Percentiles rank a stretch among this genome's conserved stretches.
These are phyloP conservation scores for Ptilonorhynchus violaceus DNA, from an alignment of 2,113 vertebrate species.

Conservation along the genomic window DNA sequence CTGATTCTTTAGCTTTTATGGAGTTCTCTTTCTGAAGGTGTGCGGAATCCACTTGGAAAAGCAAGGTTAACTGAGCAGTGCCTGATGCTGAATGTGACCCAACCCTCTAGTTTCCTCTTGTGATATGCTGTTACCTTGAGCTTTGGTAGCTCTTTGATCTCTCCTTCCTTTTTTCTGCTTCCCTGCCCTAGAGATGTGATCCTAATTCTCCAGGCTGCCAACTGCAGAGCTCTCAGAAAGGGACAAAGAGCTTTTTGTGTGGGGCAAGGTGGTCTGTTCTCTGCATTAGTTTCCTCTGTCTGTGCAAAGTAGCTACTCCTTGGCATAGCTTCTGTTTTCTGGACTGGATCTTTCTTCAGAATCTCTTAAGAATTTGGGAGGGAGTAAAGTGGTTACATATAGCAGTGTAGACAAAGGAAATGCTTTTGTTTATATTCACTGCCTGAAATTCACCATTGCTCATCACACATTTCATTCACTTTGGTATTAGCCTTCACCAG, in stretches of 20 bases:
- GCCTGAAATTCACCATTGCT: neutral
- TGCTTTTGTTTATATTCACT: neutral
- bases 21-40: neutral
- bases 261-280: neutral
- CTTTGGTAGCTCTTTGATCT: neutral
- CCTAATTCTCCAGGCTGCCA: neutral
- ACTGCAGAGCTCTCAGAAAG: neutral
- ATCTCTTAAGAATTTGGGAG: neutral
- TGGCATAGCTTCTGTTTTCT: neutral
- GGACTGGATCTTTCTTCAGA: neutral
- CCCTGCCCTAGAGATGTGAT: neutral
- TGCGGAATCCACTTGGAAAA: neutral
- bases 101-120: neutral
- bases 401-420: neutral
- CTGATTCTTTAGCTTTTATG: neutral
- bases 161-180: neutral
- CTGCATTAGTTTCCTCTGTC: neutral
- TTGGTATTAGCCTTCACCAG: neutral
- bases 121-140: neutral
- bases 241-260: neutral
- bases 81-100: neutral
- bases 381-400: neutral
- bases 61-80: neutral
- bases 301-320: neutral
- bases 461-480: neutral